phyloP scores from a whole-genome alignment of 2,113 vertebrate species.

The Glaucidium brasilianum region DNA sequence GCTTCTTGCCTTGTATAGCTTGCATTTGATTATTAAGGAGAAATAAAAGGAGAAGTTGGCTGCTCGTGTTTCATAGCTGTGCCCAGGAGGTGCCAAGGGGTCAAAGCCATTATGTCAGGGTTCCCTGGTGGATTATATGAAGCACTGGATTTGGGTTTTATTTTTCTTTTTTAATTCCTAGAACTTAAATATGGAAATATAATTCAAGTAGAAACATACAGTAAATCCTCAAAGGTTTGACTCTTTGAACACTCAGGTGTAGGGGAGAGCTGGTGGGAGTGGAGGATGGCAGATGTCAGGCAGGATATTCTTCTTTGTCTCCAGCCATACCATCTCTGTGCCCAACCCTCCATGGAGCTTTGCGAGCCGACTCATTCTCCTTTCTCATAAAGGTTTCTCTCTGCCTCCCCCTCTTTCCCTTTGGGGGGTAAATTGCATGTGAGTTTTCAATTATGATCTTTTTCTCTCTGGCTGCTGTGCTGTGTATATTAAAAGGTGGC shows the following conservation, averaged over 20 bases:
- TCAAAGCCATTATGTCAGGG: not conserved
- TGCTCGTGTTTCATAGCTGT: not conserved
- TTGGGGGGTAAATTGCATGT: not conserved
- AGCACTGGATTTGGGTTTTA: not conserved
- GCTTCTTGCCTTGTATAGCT: not conserved
- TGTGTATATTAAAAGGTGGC: rapidly evolving
- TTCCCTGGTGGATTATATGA: not conserved
- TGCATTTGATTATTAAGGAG: not conserved
- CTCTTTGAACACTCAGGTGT: not conserved
- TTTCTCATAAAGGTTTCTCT: not conserved
- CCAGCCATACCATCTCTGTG: not conserved
- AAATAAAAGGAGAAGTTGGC: not conserved
- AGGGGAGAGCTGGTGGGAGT: not conserved
- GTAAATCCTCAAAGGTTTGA: not conserved
- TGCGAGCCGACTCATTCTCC: not conserved
- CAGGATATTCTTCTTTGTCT: not conserved
- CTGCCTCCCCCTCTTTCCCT: not conserved
- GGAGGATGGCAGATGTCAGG: not conserved
- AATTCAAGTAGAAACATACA: not conserved
- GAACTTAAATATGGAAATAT: not conserved
- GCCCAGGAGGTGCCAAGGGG: not conserved
- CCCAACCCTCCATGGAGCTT: not conserved
- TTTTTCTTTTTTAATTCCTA: not conserved
- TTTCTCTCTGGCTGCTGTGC: not conserved
- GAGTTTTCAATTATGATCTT: not conserved